phyloP scores from a whole-genome alignment of 1,140 invertebrate species.

The Tigriopus japonicus region DNA sequence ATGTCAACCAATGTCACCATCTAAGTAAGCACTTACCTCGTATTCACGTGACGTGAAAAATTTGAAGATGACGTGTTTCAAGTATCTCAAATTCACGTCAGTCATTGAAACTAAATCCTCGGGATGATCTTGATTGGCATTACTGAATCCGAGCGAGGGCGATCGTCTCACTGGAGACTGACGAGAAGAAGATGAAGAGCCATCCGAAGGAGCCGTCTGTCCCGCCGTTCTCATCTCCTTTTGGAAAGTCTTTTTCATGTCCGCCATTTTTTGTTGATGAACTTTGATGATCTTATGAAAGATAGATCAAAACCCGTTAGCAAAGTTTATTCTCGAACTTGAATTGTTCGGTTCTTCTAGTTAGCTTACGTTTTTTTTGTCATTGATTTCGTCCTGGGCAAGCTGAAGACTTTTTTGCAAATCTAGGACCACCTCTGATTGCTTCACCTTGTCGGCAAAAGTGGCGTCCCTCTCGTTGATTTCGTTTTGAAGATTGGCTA shows the following conservation, averaged over 20 bases:
- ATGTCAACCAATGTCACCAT: no score
- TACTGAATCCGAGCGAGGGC: slow-evolving; percentile 13
- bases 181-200: background rate
- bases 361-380: background rate
- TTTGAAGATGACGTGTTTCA: slow-evolving; percentile 80
- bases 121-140: slow-evolving; percentile 17
- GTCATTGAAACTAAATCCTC: slow-evolving; percentile 16
- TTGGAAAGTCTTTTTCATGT: slow-evolving; percentile 78
- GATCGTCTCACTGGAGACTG: background rate
- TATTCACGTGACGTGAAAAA: slow-evolving; percentile 67
- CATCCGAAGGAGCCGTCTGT: background rate
- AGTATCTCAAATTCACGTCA: slow-evolving; percentile 64
- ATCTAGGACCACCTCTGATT: no score
- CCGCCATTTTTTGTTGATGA: slow-evolving; percentile 21
- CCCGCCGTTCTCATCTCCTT: slow-evolving; percentile 45
- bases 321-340: no score
- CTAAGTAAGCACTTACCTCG: slow-evolving; percentile 25
- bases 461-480: no score
- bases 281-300: no score
- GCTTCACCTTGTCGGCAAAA: no score
- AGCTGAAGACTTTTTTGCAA: no score
- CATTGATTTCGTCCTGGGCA: no score
- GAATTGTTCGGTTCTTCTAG: no score
- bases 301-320: no score
- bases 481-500: no score